phyloP scores from a whole-genome alignment of 2,888 invertebrate genomes.

The Xestobium rufovillosum region DNA sequence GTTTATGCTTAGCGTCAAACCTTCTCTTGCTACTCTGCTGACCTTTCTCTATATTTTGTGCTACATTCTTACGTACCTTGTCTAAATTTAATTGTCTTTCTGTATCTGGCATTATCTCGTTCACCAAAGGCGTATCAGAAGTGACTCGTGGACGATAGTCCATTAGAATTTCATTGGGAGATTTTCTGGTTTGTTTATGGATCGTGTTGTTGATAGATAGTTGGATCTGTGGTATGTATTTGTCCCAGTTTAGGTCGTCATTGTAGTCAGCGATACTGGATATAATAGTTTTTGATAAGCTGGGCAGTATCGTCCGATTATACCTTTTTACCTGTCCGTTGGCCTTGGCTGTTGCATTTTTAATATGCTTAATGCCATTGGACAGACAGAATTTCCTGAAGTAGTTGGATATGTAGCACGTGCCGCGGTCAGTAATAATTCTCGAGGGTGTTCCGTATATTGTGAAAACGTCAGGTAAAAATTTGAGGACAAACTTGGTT shows the following conservation, averaged over 20 bases:
- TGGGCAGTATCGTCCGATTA: slow-evolving; percentile 23
- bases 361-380: no score
- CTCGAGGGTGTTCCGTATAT: slow-evolving; percentile 18
- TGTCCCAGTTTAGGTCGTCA: no score
- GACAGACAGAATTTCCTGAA: slow-evolving; percentile 18
- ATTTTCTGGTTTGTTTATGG: no score
- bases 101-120: no score
- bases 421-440: slow-evolving; percentile 20
- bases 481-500: slow-evolving; percentile 6
- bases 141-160: no score
- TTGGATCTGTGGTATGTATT: no score
- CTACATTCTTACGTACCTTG: background rate
- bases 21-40: background rate
- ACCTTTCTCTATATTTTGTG: background rate
- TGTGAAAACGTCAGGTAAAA: no score
- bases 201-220: no score
- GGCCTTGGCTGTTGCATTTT: slow-evolving; percentile 28
- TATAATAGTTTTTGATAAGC: no score
- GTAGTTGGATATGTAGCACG: slow-evolving; percentile 17
- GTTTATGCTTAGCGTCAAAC: background rate
- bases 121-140: no score
- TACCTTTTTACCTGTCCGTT: slow-evolving; percentile 28
- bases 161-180: no score
- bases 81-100: background rate
- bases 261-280: no score